Base-by-base conservation (phyloP, 2,888 invertebrate genomes). In the Drosophila sordidula region DNA sequence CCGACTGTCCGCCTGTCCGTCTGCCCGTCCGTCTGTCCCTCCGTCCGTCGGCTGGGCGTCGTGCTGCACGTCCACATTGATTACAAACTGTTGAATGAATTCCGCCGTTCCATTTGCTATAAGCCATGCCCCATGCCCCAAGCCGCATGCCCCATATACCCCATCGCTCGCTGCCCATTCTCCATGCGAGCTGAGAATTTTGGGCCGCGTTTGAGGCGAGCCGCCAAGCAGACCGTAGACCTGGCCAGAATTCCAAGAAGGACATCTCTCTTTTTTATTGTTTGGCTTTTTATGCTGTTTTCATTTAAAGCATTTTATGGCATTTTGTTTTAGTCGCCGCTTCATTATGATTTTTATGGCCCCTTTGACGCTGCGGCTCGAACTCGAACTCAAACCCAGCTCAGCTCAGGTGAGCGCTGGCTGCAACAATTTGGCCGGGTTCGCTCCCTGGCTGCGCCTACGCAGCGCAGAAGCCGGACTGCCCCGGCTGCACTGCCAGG, bases 341-440 rank as follows among this genome's bases (percentile, higher is more conserved):
- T 85, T 87, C 88, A 87, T 85, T 85, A 87, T 87, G 88, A 85
- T 87, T 87, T 85, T 85, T 85, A 85, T 85, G 82, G 88, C 69
- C 83, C 82, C 83, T 87, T 86, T 80, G 70, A 82, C 73, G 69
- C 72, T 71, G 68, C 55, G 59, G 62, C 58, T 56, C 42, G 46
- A 32, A 14, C 45, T 26, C 42, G 26, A 18, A 11, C 38, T 38
- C 36, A 25, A 22, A 29, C 34, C 22, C 18, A 39, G 29, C 32
- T 54, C n/a, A n/a, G n/a, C 62, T 76, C 78, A 70, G 63, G 63
- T 78, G 78, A 62, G 59, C 29, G 9, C 29, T 51, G 71, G 64
- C 61, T 68, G 74, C 71, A 71, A 70, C 49, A 52, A 54, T 44
- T 45, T 38, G 22, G 51, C 51, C 46, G 34, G 4, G 11, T 36